Evolutionary conservation across 2,888 invertebrate genomes (phyloP).

Genomic region (Dicroscelio sp.): DNA sequence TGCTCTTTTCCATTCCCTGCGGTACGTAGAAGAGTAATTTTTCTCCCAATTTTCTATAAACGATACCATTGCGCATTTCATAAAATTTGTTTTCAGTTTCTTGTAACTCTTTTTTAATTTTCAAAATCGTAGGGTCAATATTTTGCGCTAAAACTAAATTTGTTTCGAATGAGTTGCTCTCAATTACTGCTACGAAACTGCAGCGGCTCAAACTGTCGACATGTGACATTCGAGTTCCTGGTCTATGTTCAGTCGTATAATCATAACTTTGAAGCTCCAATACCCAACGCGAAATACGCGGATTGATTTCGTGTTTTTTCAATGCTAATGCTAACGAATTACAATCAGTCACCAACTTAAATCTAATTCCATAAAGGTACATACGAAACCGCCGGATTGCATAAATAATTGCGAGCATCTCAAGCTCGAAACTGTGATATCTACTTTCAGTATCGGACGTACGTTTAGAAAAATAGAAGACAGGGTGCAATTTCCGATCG

Average conservation of each 20-base stretch:
- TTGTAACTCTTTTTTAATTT: constrained; percentile 1
- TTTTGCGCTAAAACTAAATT: constrained; percentile 16
- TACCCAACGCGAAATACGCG: constrained; percentile 20
- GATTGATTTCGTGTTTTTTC: constrained; percentile 39
- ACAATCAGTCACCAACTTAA: constrained; percentile 28
- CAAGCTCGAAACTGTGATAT: constrained; percentile 34
- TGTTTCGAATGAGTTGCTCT: constrained; percentile 33
- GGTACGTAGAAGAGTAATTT: constrained; percentile 10
- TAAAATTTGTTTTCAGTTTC: not conserved
- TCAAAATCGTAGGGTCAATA: not conserved
- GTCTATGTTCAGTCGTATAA: constrained; percentile 20
- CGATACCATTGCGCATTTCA: constrained; percentile 32
- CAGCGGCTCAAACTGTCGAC: constrained; percentile 27
- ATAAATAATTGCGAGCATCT: constrained; percentile 30
- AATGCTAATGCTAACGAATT: constrained; percentile 26
- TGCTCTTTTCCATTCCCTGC: constrained; percentile 12
- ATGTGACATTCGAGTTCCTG: constrained; percentile 10
- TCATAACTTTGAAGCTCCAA: constrained; percentile 29
- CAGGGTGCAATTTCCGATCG: constrained; percentile 34
- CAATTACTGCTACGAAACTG: constrained; percentile 13
- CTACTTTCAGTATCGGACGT: not conserved
- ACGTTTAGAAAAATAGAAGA: constrained; percentile 35
- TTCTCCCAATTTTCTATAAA: not conserved
- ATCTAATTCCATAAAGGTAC: constrained; percentile 11
- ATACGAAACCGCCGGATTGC: not conserved